Percentiles rank a stretch among this genome's conserved stretches.
These are phyloP conservation scores for Margarornis squamiger DNA, from an alignment of 2,797 vertebrate species.

Conservation along the genomic window DNA sequence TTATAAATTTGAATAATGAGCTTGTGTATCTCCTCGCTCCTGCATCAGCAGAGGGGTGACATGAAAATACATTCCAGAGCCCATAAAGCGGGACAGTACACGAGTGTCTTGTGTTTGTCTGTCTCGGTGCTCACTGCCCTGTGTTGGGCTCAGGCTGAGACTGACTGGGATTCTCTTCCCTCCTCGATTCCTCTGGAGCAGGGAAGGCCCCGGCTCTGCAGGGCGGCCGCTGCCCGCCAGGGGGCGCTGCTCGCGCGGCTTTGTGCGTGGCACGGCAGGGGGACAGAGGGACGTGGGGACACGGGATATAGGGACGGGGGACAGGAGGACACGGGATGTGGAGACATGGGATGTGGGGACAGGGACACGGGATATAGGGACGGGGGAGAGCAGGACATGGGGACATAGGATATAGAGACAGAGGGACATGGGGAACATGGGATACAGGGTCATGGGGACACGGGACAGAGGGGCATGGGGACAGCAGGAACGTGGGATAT, in stretches of 20 bases:
- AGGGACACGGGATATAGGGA: too few relatives aligned
- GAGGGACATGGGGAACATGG: neutral
- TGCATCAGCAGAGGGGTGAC: neutral
- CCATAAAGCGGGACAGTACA: neutral
- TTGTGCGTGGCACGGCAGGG: neutral
- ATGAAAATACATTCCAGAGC: neutral
- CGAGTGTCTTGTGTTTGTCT: accelerated
- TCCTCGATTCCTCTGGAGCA: neutral
- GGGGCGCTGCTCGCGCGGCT: slow-evolving; percentile 11
- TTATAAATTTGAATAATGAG: neutral
- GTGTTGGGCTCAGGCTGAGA: neutral
- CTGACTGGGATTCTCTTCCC: neutral
- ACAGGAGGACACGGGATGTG: too few relatives aligned
- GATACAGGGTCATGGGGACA: too few relatives aligned
- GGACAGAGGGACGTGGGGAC: neutral
- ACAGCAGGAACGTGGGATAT: too few relatives aligned
- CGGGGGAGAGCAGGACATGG: neutral
- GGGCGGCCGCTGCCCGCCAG: neutral
- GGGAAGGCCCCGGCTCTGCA: neutral
- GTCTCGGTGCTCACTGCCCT: neutral
- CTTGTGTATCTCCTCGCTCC: neutral
- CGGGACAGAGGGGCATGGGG: neutral
- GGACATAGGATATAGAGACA: neutral
- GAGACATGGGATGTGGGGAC: too few relatives aligned
- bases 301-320: neutral